Conservation (phyloP, 2,888 invertebrate species). For the Andricus quercusramuli region DNA sequence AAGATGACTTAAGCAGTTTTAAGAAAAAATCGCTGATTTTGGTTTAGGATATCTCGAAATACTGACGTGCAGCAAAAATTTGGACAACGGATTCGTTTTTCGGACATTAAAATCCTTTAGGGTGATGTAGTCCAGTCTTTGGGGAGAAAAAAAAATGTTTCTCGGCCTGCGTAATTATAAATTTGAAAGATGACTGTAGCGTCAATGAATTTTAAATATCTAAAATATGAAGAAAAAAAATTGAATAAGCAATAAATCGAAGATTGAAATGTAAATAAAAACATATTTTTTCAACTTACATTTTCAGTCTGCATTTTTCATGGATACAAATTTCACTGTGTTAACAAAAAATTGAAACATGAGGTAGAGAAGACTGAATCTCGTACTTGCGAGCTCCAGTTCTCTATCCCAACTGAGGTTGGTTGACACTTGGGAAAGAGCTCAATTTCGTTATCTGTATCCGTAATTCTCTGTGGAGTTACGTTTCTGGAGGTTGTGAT, state of each 20-base stretch:
- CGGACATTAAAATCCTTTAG: too few species aligned
- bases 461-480: neutral
- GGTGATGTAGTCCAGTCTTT: too few species aligned
- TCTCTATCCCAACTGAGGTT: conserved; percentile 8
- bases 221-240: too few species aligned
- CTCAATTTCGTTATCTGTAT: conserved; percentile 4
- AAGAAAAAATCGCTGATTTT: too few species aligned
- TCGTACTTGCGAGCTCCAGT: neutral
- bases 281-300: neutral
- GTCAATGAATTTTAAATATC: too few species aligned
- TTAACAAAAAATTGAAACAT: neutral
- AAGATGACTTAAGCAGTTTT: too few species aligned
- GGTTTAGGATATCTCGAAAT: too few species aligned
- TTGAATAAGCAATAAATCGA: neutral
- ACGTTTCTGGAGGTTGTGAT: neutral
- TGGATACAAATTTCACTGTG: neutral
- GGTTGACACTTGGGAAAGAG: neutral
- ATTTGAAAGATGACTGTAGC: neutral
- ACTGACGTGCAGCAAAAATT: too few species aligned
- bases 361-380: neutral
- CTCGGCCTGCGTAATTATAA: too few species aligned
- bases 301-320: conserved; percentile 7
- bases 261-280: neutral
- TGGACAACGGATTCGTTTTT: too few species aligned
- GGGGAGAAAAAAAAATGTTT: too few species aligned